A percentile compares a stretch with the other conserved stretches of the same genome.
phyloP scores from a whole-genome alignment of 30 jellyfish, hydroid and myxozoan species.

The Aurelia aurita region DNA sequence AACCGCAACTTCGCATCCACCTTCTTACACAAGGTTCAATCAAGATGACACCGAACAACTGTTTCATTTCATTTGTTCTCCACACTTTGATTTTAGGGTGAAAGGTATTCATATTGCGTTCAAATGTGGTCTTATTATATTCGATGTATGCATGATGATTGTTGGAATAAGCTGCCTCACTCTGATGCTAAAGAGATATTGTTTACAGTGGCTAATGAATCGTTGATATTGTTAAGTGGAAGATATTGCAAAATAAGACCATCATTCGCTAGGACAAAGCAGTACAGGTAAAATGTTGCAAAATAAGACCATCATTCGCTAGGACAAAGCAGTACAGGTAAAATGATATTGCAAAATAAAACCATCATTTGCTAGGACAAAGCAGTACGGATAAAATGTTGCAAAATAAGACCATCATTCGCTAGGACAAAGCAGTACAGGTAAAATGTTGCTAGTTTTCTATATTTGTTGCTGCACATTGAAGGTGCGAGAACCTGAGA shows the following conservation, averaged over 20 bases:
- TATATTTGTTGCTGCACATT: too few species aligned
- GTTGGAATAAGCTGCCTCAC: slow-evolving; percentile 49
- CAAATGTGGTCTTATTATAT: slow-evolving; percentile 89
- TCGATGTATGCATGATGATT: slow-evolving; percentile 66
- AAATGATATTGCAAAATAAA: slow-evolving; percentile 72
- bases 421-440: slow-evolving; percentile 75
- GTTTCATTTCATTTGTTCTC: too few species aligned
- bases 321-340: slow-evolving; percentile 83
- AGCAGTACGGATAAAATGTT: slow-evolving; percentile 75
- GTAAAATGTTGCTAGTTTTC: too few species aligned
- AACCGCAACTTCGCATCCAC: too few species aligned
- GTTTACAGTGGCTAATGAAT: slow-evolving; percentile 36
- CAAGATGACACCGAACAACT: too few species aligned
- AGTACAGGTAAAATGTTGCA: slow-evolving; percentile 71
- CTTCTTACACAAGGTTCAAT: too few species aligned
- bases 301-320: slow-evolving; percentile 75
- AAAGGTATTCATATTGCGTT: slow-evolving; percentile 82
- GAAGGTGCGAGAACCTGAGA: too few species aligned
- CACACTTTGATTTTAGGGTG: slow-evolving; percentile 67
- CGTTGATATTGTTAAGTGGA: slow-evolving; percentile 61
- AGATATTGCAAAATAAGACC: slow-evolving; percentile 80
- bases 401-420: slow-evolving; percentile 74
- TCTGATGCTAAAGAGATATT: slow-evolving; percentile 49
- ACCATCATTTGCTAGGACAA: slow-evolving; percentile 81
- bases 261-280: slow-evolving; percentile 76